Percentiles rank a stretch among this genome's conserved stretches.
These are phyloP conservation scores for Pachymerium ferrugineum DNA, from an alignment of 2,888 invertebrate genomes.

Conservation along the genomic window DNA sequence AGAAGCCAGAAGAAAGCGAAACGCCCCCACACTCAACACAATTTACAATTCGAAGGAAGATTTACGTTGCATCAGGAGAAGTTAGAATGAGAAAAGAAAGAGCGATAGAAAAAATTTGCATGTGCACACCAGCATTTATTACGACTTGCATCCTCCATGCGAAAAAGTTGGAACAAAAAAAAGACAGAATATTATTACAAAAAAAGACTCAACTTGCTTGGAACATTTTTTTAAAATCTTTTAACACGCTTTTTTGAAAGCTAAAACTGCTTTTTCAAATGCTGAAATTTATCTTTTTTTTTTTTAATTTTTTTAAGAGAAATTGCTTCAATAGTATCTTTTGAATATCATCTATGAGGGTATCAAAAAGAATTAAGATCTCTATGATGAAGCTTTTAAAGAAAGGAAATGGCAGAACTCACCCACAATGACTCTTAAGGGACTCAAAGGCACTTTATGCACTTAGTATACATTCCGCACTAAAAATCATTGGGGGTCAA, in stretches of 20 bases:
- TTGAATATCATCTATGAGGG: neutral
- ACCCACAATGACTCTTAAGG: neutral
- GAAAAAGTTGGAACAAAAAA: neutral
- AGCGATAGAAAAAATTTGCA: conserved; percentile 27
- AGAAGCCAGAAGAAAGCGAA: neutral
- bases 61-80: conserved; percentile 28
- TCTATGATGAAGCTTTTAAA: conserved; percentile 15
- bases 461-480: neutral
- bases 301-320: neutral
- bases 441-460: neutral
- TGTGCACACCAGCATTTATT: conserved; percentile 21
- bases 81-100: conserved; percentile 21
- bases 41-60: conserved; percentile 27
- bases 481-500: conserved; percentile 16
- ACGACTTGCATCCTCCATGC: conserved; percentile 14
- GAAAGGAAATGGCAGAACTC: conserved; percentile 11
- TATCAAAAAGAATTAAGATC: conserved; percentile 16
- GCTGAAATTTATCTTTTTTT: neutral
- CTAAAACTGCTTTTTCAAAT: neutral
- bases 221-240: neutral
- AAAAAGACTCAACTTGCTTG: neutral
- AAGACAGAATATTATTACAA: neutral
- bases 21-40: conserved; percentile 20
- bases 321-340: neutral
- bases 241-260: neutral